Base-by-base conservation (phyloP, 2,888 invertebrate species). In the Diplazon laetatorius region DNA sequence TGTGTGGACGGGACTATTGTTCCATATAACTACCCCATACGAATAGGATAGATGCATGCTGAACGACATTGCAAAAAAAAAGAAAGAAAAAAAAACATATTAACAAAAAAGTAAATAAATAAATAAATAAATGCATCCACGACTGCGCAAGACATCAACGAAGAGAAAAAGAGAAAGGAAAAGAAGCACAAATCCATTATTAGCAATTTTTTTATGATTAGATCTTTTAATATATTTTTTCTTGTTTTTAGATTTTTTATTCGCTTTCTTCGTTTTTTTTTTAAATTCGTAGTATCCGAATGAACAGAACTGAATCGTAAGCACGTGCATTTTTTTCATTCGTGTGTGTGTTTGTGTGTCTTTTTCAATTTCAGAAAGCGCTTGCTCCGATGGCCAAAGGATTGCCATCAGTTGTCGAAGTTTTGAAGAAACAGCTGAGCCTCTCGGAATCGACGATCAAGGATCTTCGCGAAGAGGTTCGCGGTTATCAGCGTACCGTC, bases 371-470 rank as follows among this genome's bases (percentile, higher is more conserved):
- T n/a, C 83, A 90, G 90, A 89, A 89, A 79, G 81, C 86, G 16
- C 82, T 87, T 14, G 84, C 86, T 76, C 87, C 88, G 73, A 84
- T 87, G 77, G 87, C 87, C 66, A 89, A 89, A 86, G 87, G 91
- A 84, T 83, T 89, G 37, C 88, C 89, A 14, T 87, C 90, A 0
- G 86, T 88, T 12, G 88, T 91, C 68, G 92, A 91, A 86, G 91
- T 92, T 50, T 86, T 93, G 63, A 91, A 92, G 80, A 91, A 94
- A 82, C 94, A 95, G 88, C 91, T 95, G 48, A 92, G 93, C 88
- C 93, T 92, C 82, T 93, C 94, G 76, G 94, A 94, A 86, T 93
- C 92, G 44, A 95, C 94, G 2, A 95, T 95, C 85, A 93, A 92
- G 20, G 94, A 94, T 84, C 89, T 95, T 0, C 93, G 93, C 81